Conservation (phyloP, 2,888 invertebrate species). For the Himalopsyche japonica region DNA sequence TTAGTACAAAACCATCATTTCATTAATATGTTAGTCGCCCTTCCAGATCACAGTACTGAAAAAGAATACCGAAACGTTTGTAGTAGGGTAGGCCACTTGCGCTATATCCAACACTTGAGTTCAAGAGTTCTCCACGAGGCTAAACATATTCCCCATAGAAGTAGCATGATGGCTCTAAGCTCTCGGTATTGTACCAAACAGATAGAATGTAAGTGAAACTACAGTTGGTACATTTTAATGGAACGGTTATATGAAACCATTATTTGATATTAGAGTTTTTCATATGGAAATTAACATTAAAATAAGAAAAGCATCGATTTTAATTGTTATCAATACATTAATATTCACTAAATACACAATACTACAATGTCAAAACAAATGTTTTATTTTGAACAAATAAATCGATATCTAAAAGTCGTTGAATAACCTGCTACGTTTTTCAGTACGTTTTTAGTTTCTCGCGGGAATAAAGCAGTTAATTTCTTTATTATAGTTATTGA, state of each 20-base stretch:
- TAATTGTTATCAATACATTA: too few species aligned
- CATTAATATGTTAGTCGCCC: background rate
- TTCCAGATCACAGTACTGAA: background rate
- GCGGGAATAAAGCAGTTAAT: too few species aligned
- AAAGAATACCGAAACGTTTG: background rate
- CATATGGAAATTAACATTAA: background rate
- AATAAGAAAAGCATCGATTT: too few species aligned
- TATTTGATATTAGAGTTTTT: background rate
- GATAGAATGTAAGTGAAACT: background rate
- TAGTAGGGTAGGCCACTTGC: background rate
- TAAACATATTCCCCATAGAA: slow-evolving; percentile 5
- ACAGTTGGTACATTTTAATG: background rate
- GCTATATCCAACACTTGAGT: background rate
- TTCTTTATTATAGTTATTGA: too few species aligned
- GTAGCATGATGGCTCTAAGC: background rate
- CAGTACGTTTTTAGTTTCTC: too few species aligned
- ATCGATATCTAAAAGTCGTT: too few species aligned
- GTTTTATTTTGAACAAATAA: too few species aligned
- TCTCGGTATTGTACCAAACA: background rate
- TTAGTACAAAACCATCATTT: too few species aligned
- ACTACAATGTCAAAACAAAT: too few species aligned
- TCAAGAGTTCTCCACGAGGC: slow-evolving; percentile 5
- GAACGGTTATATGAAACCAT: background rate
- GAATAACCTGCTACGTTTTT: too few species aligned
- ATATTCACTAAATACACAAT: too few species aligned